Evolutionary conservation across 2,888 invertebrate species (phyloP), one percentile per base, ranked within the genome.

Genomic region (Cecidostiba fungosa): DNA sequence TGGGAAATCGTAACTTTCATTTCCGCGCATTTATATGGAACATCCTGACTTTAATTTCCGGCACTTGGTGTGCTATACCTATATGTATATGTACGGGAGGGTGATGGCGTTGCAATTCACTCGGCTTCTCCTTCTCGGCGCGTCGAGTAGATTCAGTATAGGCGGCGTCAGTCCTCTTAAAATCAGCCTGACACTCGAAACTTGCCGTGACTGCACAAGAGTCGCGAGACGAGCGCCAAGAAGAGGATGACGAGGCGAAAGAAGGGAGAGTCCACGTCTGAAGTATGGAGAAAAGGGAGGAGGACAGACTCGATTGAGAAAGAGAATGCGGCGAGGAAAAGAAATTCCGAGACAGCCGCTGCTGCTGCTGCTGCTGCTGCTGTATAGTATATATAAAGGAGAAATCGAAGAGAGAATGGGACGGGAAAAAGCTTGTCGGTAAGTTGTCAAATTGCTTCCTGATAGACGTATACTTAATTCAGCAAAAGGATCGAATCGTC

Each of bases 41-140:
- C 84, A 85, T 85, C 87, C 87, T 85, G 85, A 87, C 86, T 87
- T 89, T 88, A 89, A 89, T 89, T 89, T 88, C 88, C 89, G 89
- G 88, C 85, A 85, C 87, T 87, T 86, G 85, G 76, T 80, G 79
- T 76, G 70, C 50, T 77, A 76, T 77, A 32, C 43, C 70, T 77
- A 82, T 74, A 47, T 36, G 50, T 83, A 79, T 80, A 74, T 69
- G n/a, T 32, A 39, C 26, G 54, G 36, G 43, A 16, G 70, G 77
- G 29, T 0, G 16, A 10, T 29, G 1, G 29, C 69, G 69, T 77
- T 69, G 76, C 82, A 47, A 82, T 82, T 82, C 82, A 82, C 76
- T 69, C 78, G 26, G 72, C 72, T 26, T 77, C 78, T 66, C 43
- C 39, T 84, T 12, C 29, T 70, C 36, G 43, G 43, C 32, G 23